A percentile compares a stretch with the other conserved stretches of the same genome.
phyloP scores from a whole-genome alignment of 2,113 vertebrate species.

The Sula dactylatra region DNA sequence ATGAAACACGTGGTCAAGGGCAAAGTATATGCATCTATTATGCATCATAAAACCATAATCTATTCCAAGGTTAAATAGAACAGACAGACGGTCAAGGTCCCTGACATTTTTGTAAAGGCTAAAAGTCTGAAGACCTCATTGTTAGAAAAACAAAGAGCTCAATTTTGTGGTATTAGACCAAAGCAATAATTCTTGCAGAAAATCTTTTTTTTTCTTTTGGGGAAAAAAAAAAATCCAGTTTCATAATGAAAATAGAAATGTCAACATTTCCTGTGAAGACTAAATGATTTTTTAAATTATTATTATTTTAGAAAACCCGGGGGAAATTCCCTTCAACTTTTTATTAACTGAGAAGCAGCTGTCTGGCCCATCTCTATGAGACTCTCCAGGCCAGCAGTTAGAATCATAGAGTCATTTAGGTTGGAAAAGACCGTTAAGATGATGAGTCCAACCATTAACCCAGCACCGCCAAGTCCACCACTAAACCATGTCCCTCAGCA shows the following conservation, averaged over 20 bases:
- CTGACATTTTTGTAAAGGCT: background rate
- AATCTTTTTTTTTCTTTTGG: background rate
- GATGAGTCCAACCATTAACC: too few relatives aligned
- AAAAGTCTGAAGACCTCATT: background rate
- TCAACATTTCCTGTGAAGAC: background rate
- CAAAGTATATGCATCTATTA: background rate
- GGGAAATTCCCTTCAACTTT: background rate
- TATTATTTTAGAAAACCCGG: background rate
- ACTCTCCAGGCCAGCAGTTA: background rate
- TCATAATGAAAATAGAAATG: background rate
- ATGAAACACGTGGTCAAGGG: rapidly evolving
- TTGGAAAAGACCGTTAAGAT: too few relatives aligned
- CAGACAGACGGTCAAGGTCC: background rate
- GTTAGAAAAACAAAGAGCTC: background rate
- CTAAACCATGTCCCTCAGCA: too few relatives aligned
- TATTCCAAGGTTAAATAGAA: background rate
- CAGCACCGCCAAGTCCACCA: too few relatives aligned
- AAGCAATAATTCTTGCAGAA: background rate
- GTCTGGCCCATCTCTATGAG: background rate
- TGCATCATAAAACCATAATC: background rate
- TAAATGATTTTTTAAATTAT: too few relatives aligned
- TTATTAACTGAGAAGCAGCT: background rate
- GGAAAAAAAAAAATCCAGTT: background rate
- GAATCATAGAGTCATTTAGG: too few relatives aligned
- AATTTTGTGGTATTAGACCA: background rate